A percentile compares a stretch with the other conserved stretches of the same genome.
These are phyloP conservation scores for Melitaea athalia DNA, from an alignment of 2,888 invertebrate species.

Conservation along the genomic window DNA sequence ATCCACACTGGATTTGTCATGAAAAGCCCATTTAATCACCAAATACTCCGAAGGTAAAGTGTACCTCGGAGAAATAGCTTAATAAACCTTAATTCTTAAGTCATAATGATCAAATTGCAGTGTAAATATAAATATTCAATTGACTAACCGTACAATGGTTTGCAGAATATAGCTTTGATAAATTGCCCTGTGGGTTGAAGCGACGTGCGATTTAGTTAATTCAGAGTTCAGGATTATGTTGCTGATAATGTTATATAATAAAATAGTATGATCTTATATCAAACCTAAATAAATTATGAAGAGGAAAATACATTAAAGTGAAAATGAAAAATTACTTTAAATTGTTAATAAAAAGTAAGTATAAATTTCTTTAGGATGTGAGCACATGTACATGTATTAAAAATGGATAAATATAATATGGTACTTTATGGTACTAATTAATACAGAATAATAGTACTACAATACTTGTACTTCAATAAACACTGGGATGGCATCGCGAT, in stretches of 20 bases:
- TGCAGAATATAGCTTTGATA: slow-evolving; percentile 29
- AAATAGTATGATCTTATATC: too few relatives aligned
- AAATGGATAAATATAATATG: too few relatives aligned
- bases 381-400: too few relatives aligned
- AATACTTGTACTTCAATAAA: too few relatives aligned
- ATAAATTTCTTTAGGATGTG: too few relatives aligned
- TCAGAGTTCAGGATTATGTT: slow-evolving; percentile 23
- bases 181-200: slow-evolving; percentile 22
- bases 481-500: too few relatives aligned
- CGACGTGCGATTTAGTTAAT: slow-evolving; percentile 28
- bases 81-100: slow-evolving; percentile 8
- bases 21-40: slow-evolving; percentile 29
- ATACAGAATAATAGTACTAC: too few relatives aligned
- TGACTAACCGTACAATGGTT: slow-evolving; percentile 2
- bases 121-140: slow-evolving; percentile 12
- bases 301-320: too few relatives aligned
- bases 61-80: neutral
- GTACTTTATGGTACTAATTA: too few relatives aligned
- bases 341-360: too few relatives aligned
- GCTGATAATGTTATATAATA: slow-evolving; percentile 1
- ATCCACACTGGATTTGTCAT: slow-evolving; percentile 27
- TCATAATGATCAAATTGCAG: slow-evolving; percentile 14
- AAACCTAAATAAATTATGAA: too few relatives aligned
- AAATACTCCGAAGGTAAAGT: slow-evolving; percentile 10
- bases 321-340: neutral